Evolutionary conservation across 2,888 invertebrate genomes (phyloP), one percentile per base, ranked within the genome.

Genomic region (Acutogordius australiensis): DNA sequence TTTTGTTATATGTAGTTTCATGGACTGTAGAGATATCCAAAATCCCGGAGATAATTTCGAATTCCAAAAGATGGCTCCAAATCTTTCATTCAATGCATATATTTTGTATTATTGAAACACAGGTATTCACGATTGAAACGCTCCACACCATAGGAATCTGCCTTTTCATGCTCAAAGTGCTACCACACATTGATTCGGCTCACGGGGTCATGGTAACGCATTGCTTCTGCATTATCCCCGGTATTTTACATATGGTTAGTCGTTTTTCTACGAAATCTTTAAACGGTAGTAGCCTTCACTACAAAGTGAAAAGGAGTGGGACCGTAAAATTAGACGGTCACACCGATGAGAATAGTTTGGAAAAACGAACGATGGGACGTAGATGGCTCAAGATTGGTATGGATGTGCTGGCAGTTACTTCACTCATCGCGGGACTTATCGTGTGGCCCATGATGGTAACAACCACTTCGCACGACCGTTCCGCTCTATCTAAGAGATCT

Each of bases 191-290:
- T 65, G 88, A 94, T 71, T 84, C 86, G 2, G 81, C 90, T 61
- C 84, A 86, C 70, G 90, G 87, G 45, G 84, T 87, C 44, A 88
- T 90, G 85, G 74, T 94, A 64, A 88, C 88, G 28, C 90, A 88
- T 70, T 88, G 88, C 67, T 78, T 91, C 61, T 90, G 88, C 70
- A 80, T 91, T 65, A 76, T 90, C 45, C 94, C 94, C 1, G 82
- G 81, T 23, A 72, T 84, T 23, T 64, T 74, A 23, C 65, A 66
- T 8, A 62, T 67, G 26, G 62, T 70, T 29, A 62, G 72, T 82
- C 29, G 79, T 81, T 77, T 75, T 13, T 8, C 13, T 59, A 57
- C 28, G 18, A 23, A 29, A 28, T 28, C 29, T 21, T 57, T 30
- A 18, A 8, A 4, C 8, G 8, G 8, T 18, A 51, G 51, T 23